Conservation (phyloP, 2,888 invertebrate genomes). For the Platycnemis pennipes region DNA sequence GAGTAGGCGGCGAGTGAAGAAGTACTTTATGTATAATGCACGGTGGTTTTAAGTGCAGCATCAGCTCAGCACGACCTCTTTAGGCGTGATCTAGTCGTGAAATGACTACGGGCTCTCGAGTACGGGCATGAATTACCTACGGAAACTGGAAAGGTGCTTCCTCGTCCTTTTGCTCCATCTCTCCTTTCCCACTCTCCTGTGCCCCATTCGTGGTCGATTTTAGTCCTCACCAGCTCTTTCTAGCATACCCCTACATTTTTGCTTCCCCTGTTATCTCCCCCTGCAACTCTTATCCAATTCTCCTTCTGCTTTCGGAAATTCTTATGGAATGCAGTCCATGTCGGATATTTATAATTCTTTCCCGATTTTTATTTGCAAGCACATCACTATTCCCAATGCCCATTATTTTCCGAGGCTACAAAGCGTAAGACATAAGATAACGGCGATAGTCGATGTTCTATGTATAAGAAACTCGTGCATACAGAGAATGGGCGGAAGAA, state of each 20-base stretch:
- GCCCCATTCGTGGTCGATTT: too few species aligned
- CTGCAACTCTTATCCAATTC: not conserved
- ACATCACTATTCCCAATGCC: too few species aligned
- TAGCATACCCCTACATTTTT: not conserved
- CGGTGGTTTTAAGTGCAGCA: constrained; percentile 25
- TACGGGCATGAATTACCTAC: not conserved
- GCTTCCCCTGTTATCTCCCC: not conserved
- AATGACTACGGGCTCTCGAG: not conserved
- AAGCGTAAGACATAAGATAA: too few species aligned
- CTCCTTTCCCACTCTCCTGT: too few species aligned
- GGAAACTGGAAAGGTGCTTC: not conserved
- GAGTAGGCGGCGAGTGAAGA: not conserved
- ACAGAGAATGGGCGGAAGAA: too few species aligned
- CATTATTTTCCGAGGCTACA: too few species aligned
- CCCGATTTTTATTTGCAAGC: too few species aligned
- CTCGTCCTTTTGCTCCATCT: not conserved
- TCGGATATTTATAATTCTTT: too few species aligned
- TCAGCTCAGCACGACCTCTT: not conserved
- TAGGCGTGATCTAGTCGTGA: not conserved
- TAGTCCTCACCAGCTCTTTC: not conserved
- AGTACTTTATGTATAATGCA: not conserved
- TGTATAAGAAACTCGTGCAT: too few species aligned
- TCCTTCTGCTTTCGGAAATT: not conserved
- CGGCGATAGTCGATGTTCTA: too few species aligned
- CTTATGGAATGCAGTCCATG: not conserved